phyloP scores from a whole-genome alignment of 2,888 invertebrate species.

The Drosophila demipolita region DNA sequence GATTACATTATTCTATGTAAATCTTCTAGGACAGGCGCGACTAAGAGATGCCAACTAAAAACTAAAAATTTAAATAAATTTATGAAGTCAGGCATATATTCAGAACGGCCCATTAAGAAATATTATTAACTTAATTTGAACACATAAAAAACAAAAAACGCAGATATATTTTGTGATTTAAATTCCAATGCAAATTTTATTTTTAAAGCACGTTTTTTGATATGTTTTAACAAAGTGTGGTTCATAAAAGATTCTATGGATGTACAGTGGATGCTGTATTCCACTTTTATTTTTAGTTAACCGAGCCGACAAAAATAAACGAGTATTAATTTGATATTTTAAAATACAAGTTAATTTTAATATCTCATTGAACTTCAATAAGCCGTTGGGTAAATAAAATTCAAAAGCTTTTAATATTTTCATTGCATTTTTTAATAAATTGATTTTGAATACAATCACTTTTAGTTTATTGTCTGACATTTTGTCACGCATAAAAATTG shows the following conservation, averaged over 20 bases:
- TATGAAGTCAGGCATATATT: background rate
- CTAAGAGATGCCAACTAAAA: background rate
- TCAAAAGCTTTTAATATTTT: slow-evolving; percentile 1
- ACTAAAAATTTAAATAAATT: background rate
- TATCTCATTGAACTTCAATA: background rate
- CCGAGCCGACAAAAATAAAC: too few relatives aligned
- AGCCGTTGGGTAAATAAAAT: slow-evolving; percentile 12
- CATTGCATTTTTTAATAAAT: background rate
- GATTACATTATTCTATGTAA: background rate
- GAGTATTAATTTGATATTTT: background rate
- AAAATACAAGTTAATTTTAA: background rate
- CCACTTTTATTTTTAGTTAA: too few relatives aligned
- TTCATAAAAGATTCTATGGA: background rate
- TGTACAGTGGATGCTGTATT: too few relatives aligned
- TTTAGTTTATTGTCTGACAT: slow-evolving; percentile 39
- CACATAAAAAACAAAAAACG: background rate
- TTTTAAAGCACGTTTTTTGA: background rate
- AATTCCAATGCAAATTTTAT: background rate
- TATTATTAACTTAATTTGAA: too few relatives aligned
- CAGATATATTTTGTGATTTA: background rate
- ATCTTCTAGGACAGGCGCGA: background rate
- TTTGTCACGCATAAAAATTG: slow-evolving; percentile 49
- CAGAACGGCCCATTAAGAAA: background rate
- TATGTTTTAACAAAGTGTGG: background rate
- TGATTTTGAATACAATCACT: slow-evolving; percentile 19